phyloP scores from a whole-genome alignment of 2,113 vertebrate species.

The Eclectus roratus region DNA sequence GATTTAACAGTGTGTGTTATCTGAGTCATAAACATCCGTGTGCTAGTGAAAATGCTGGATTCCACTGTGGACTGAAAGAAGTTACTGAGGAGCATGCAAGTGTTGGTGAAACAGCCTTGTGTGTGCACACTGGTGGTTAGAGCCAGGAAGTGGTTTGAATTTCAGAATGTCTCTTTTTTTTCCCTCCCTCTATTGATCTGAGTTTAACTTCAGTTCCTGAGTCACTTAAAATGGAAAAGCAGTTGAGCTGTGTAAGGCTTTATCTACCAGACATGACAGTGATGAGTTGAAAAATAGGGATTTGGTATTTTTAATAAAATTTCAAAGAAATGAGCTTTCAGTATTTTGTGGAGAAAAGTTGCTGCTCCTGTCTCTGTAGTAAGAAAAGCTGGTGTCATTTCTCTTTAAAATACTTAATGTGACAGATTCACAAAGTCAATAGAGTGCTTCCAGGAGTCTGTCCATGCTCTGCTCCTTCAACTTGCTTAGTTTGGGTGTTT shows the following conservation, averaged over 20 bases:
- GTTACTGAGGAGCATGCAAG: not conserved
- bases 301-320: not conserved
- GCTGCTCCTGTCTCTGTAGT: not conserved
- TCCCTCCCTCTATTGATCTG: not conserved
- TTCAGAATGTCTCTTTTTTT: not conserved
- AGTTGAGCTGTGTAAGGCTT: not conserved
- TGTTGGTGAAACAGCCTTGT: not conserved
- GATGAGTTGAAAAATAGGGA: not conserved
- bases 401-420: not conserved
- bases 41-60: not conserved
- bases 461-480: not conserved
- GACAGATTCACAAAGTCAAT: not conserved
- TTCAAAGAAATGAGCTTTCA: not conserved
- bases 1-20: not conserved
- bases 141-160: not conserved
- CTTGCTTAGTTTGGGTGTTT: not conserved
- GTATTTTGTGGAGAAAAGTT: not conserved
- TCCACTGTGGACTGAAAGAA: not conserved
- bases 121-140: accelerated
- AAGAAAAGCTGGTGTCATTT: not conserved
- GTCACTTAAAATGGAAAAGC: not conserved
- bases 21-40: no score
- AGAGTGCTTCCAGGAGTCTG: not conserved
- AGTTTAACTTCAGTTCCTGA: not conserved
- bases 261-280: not conserved